Evolutionary conservation across 2,888 invertebrate species (phyloP), one percentile per base, ranked within the genome.

Genomic region (Cactoblastis cactorum): DNA sequence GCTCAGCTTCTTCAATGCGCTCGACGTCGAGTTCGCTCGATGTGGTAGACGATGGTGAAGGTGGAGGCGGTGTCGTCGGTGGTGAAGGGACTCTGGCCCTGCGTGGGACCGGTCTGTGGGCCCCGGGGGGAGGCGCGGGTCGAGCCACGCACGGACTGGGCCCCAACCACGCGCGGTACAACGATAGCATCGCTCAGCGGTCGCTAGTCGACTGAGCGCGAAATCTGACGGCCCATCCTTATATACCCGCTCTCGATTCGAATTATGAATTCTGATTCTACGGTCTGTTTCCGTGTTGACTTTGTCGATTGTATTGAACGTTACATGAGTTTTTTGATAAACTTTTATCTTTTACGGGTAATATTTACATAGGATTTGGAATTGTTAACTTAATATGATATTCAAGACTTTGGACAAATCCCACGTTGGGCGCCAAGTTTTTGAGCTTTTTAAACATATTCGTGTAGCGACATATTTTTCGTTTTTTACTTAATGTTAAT

Each of bases 131-230:
- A 22, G 88, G 88, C 54, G 80, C 85, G 18, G 88, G 87, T 1
- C 87, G 65, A 41, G 86, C 78, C 59, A 87, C 83, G 69, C 84
- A 85, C 45, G 87, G 87, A 51, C 81, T 79, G 53, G 86, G 88
- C n/a, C 88, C 87, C 54, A 89, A 76, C 90, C 90, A 90, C 52
- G 89, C 90, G 71, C 89, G 90, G 80, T 89, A 90, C 55, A 90
- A 74, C 14, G 89, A 90, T 80, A 89, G 78, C 90, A 90, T 90
- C 67, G 63, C 63, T 59, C 54, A 63, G 59, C 65, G 63, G 57
- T 58, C 63, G 63, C 53, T 56, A 51, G 45, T 52, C 62, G 62
- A 76, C 76, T 80, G 79, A 69, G 72, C 58, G 54, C 43, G 59
- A 11, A 15, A 28, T 8, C 43, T 14, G 43, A 15, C 28, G 28